Percentiles rank a stretch among this genome's conserved stretches.
These are phyloP conservation scores for Neoarius graeffei DNA, from an alignment of 2,113 vertebrate genomes.

Conservation along the genomic window DNA sequence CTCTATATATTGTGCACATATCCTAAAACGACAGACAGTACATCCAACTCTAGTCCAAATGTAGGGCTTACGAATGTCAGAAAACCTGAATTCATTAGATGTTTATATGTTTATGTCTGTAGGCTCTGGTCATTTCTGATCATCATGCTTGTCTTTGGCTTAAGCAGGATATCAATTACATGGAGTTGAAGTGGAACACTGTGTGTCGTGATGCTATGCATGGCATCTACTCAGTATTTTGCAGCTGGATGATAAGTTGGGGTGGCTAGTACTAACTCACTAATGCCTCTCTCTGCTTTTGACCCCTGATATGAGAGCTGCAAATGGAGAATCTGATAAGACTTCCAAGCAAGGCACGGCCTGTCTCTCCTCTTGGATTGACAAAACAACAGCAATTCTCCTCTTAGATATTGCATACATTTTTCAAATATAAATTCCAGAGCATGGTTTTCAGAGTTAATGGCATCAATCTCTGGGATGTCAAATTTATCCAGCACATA, in stretches of 20 bases:
- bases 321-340: slow-evolving; percentile 55
- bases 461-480: slow-evolving; percentile 40
- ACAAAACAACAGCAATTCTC: slow-evolving; percentile 28
- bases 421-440: slow-evolving; percentile 45
- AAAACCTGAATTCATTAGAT: not conserved
- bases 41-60: not conserved
- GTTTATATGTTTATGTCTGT: not conserved
- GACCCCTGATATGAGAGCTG: slow-evolving; percentile 54
- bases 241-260: slow-evolving; percentile 38
- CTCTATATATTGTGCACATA: not conserved
- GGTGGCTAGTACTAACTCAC: slow-evolving; percentile 38
- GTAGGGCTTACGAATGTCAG: not conserved
- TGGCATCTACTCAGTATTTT: slow-evolving; percentile 20
- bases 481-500: not conserved
- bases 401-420: slow-evolving; percentile 40
- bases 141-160: not conserved
- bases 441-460: slow-evolving; percentile 58
- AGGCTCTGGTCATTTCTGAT: not conserved
- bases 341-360: slow-evolving; percentile 39
- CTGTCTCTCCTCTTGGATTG: slow-evolving; percentile 35
- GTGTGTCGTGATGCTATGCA: slow-evolving; percentile 33
- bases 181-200: slow-evolving; percentile 26
- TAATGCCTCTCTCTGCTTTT: slow-evolving; percentile 39
- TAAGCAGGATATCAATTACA: not conserved
- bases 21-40: not conserved